These are phyloP conservation scores for Australoheros facetus DNA, from an alignment of 2,797 vertebrate genomes.

Conservation along the genomic window DNA sequence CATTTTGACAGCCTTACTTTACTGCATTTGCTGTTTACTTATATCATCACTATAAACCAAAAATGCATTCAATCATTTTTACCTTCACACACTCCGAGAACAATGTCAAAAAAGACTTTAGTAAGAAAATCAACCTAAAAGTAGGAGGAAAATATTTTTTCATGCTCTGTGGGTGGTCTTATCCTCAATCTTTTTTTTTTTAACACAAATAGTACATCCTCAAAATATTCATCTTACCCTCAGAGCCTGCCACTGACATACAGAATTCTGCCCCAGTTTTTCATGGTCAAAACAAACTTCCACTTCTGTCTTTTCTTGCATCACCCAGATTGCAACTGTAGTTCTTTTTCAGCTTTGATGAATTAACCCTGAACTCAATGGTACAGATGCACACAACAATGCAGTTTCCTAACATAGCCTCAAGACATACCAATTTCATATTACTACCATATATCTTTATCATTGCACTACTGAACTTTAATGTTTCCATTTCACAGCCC, in stretches of 20 bases:
- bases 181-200: not conserved
- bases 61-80: not conserved
- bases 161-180: not conserved
- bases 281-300: not conserved
- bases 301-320: not conserved
- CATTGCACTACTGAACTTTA: slow-evolving; percentile 17
- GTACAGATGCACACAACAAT: slow-evolving; percentile 9
- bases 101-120: not conserved
- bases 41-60: not conserved
- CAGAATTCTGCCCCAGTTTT: not conserved
- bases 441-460: slow-evolving; percentile 23
- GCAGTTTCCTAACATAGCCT: slow-evolving; percentile 13
- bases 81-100: not conserved
- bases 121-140: not conserved
- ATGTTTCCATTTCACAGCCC: slow-evolving; percentile 36
- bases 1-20: not conserved
- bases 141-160: not conserved
- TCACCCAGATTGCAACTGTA: not conserved
- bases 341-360: not conserved
- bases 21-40: not conserved
- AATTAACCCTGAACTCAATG: not conserved
- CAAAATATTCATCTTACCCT: not conserved
- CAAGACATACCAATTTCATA: slow-evolving; percentile 40
- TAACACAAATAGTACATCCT: not conserved
- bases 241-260: not conserved